Percentiles rank a stretch among this genome's conserved stretches.
Conservation (phyloP, 2,888 invertebrate species). For the Megamerina dolium region DNA sequence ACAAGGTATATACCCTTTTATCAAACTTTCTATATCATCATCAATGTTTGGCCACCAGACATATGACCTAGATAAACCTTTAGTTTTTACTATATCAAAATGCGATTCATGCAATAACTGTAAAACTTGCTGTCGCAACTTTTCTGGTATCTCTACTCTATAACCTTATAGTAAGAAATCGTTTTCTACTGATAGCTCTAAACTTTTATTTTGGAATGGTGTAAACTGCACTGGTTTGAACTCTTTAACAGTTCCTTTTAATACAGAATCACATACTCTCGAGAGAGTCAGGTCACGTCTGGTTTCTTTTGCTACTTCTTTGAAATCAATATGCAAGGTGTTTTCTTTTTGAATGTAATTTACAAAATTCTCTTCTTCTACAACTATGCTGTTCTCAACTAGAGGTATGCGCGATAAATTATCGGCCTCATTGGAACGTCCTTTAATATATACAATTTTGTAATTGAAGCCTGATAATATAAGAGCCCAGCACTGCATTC, state of each 20-base stretch:
- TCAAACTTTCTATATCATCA: conserved; percentile 13
- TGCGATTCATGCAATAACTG: conserved; percentile 14
- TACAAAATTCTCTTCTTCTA: conserved; percentile 6
- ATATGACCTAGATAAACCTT: conserved; percentile 12
- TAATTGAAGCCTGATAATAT: too few species aligned
- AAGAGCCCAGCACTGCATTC: too few species aligned
- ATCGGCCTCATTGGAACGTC: too few species aligned
- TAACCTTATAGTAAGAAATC: conserved; percentile 13
- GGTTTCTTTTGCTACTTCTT: conserved; percentile 10
- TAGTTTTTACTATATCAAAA: conserved; percentile 17
- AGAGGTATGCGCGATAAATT: conserved; percentile 3
- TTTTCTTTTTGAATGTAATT: conserved; percentile 10
- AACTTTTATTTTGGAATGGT: conserved; percentile 8
- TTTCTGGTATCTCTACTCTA: conserved; percentile 10
- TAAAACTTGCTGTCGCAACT: conserved; percentile 6
- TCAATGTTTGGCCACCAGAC: conserved; percentile 19
- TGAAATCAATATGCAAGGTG: conserved; percentile 6
- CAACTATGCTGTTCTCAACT: neutral
- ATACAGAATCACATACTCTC: conserved; percentile 11
- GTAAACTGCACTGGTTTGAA: conserved; percentile 4
- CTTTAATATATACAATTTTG: too few species aligned
- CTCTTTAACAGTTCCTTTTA: conserved; percentile 6
- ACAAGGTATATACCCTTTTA: conserved; percentile 14
- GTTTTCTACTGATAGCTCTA: conserved; percentile 14
- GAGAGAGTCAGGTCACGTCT: conserved; percentile 10